Evolutionary conservation across 2,113 vertebrate species (phyloP), one percentile per base, ranked within the genome.

Genomic region (Lophotis ruficrista): DNA sequence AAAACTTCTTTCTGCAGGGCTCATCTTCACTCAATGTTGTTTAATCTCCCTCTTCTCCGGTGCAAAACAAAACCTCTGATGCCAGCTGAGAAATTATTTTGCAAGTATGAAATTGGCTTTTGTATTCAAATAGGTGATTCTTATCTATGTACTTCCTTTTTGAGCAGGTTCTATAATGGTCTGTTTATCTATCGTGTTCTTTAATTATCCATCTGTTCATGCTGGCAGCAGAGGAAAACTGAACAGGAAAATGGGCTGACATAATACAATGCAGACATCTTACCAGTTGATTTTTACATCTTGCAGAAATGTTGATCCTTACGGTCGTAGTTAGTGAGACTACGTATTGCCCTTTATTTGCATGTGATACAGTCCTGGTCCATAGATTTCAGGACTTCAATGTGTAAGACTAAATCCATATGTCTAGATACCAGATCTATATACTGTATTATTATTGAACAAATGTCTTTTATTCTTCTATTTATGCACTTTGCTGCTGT

Each of bases 191-290:
- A 61, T 45, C 12, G 54, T 71, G 51, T 64, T 79, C 82, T 87
- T 91, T 94, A 83, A 76, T 93, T 76, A 93, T 60, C 94, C 94
- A 91, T 97, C 95, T 96, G 94, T 84, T 89, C 61, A 0, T 72
- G 89, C 77, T 94, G 95, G 95, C 94, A 93, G 65, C 89, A 89
- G 78, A 85, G 56, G 68, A 94, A 37, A 95, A 82, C 0, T 45
- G 87, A 91, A 62, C 20, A 57, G 91, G 81, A 72, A 87, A 87
- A 83, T 73, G 79, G 70, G 77, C 89, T 96, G 94, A 61, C 73
- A 24, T 70, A 87, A 89, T 64, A 21, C 31, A 64, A 33, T 33
- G 69, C 89, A 84, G 91, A 76, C 41, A 23, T 91, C 25, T 50
- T 35, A 75, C 48, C 56, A 79, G 89, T 1, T 85, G 82, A 65